phyloP scores from a whole-genome alignment of 2,888 invertebrate species.

The Drosophila austrosaltans region DNA sequence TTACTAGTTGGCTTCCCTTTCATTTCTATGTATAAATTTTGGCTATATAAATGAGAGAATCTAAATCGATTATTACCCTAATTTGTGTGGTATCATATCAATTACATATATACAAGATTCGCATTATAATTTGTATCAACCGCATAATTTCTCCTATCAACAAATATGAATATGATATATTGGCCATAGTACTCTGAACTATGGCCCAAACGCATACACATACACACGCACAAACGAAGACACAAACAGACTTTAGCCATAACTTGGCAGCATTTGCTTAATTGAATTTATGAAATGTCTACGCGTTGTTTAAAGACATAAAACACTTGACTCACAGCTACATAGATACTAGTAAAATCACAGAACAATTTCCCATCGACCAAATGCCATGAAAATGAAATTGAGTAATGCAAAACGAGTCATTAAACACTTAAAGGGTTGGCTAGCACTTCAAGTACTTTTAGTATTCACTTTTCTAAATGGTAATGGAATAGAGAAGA shows the following conservation, averaged over 20 bases:
- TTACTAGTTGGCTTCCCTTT: not conserved
- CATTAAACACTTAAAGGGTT: conserved; percentile 73
- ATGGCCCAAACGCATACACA: no score
- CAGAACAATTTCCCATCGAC: conserved; percentile 1
- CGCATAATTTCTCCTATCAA: conserved; percentile 9
- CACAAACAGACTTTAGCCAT: conserved; percentile 15
- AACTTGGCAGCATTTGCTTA: conserved; percentile 61
- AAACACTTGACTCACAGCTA: conserved; percentile 8
- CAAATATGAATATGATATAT: conserved; percentile 11
- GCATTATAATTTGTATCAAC: conserved; percentile 6
- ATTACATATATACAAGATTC: not conserved
- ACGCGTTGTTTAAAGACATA: conserved; percentile 10
- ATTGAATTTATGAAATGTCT: conserved; percentile 74
- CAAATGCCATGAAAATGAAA: conserved; percentile 39
- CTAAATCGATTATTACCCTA: conserved; percentile 3
- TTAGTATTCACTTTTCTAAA: not conserved
- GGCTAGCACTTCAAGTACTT: conserved; percentile 46
- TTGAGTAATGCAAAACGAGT: conserved; percentile 70
- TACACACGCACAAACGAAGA: not conserved
- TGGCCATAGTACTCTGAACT: not conserved
- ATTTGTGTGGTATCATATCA: conserved; percentile 10
- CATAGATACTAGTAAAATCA: conserved; percentile 22
- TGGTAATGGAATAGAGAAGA: not conserved
- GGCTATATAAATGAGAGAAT: not conserved
- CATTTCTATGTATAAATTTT: not conserved